Evolutionary conservation across 2,888 invertebrate species (phyloP).

Genomic region (Lasioglossum zephyrum): DNA sequence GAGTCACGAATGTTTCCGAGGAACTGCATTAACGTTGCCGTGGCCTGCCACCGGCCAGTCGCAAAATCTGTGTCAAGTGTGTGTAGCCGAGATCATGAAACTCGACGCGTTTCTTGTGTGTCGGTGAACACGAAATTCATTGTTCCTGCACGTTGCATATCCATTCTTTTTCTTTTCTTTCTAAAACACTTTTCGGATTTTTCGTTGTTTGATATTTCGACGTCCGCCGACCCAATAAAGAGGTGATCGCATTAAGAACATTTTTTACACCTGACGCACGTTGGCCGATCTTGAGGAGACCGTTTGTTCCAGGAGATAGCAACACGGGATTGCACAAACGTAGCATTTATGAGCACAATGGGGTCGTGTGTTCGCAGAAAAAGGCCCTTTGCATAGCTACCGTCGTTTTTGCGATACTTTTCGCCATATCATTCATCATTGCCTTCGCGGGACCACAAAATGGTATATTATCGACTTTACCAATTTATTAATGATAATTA

Average conservation of each 20-base stretch:
- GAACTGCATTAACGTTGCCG: constrained; percentile 63
- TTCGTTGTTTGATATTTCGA: background rate
- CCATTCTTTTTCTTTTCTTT: background rate
- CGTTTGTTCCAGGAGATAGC: constrained; percentile 87
- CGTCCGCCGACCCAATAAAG: background rate
- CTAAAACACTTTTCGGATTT: background rate
- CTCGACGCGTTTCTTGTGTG: constrained; percentile 70
- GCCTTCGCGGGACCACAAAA: constrained; percentile 96
- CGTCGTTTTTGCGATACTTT: constrained; percentile 91
- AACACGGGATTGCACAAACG: constrained; percentile 88
- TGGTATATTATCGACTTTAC: constrained; percentile 85
- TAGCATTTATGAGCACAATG: constrained; percentile 89
- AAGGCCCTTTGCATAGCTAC: constrained; percentile 93
- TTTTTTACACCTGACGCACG: background rate
- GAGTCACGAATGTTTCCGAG: constrained; percentile 26
- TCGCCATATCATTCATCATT: constrained; percentile 93
- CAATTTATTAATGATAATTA: background rate
- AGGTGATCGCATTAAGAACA: background rate
- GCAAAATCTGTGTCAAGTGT: constrained; percentile 78
- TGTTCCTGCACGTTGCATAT: background rate
- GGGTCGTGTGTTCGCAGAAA: constrained; percentile 94
- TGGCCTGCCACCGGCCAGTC: constrained; percentile 54
- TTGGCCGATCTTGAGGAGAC: constrained; percentile 41
- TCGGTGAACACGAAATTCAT: background rate
- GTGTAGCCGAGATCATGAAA: constrained; percentile 72